A percentile compares a stretch with the other conserved stretches of the same genome.
phyloP scores from a whole-genome alignment of 2,888 invertebrate species.

The Autographa gamma region DNA sequence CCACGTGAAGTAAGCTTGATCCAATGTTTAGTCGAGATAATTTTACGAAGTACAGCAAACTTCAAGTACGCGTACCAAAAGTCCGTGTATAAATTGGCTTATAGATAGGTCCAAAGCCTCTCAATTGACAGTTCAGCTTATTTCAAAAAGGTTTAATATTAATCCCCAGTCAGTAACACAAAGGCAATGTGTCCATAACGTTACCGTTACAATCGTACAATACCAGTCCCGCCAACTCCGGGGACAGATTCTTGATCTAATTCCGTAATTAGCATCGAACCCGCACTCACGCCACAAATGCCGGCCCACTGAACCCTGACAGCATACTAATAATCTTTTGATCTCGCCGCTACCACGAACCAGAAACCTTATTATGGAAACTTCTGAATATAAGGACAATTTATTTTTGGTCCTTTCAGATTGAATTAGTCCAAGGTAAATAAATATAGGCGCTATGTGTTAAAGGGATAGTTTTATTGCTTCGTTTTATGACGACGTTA shows the following conservation, averaged over 20 bases:
- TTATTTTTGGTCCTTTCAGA: slow-evolving; percentile 10
- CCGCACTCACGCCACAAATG: slow-evolving; percentile 9
- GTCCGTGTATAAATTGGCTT: no score
- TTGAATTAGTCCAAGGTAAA: slow-evolving; percentile 20
- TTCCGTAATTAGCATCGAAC: slow-evolving; percentile 29
- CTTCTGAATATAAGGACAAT: slow-evolving; percentile 10
- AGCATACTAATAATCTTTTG: slow-evolving; percentile 16
- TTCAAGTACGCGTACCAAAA: no score
- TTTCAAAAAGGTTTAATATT: slow-evolving; percentile 10
- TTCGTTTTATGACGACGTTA: not conserved
- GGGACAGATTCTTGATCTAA: slow-evolving; percentile 17
- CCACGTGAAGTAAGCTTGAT: no score
- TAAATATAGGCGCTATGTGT: not conserved
- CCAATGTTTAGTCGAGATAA: no score
- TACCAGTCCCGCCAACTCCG: slow-evolving; percentile 8
- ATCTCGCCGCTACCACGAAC: not conserved
- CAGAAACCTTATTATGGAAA: slow-evolving; percentile 18
- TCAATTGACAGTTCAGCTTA: not conserved
- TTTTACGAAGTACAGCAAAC: no score
- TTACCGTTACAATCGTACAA: slow-evolving; percentile 15
- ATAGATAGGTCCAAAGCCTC: not conserved
- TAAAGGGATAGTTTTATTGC: slow-evolving; percentile 1
- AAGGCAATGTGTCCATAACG: slow-evolving; percentile 13
- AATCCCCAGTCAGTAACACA: slow-evolving; percentile 19
- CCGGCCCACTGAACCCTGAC: not conserved